phyloP scores from a whole-genome alignment of 2,113 vertebrate species.

The Pelvicachromis taeniatus region DNA sequence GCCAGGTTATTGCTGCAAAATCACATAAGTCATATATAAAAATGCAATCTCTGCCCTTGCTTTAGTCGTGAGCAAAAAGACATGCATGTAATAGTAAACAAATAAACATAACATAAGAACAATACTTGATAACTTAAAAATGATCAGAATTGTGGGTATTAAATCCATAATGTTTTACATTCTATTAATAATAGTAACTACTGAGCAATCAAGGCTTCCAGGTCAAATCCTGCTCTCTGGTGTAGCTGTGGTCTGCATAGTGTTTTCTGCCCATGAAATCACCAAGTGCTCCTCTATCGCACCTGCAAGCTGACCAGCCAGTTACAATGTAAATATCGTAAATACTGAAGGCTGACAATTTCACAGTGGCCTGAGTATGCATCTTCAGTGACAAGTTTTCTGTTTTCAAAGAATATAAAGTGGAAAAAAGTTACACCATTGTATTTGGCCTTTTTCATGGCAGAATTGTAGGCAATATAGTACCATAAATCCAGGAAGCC shows the following conservation, averaged over 20 bases:
- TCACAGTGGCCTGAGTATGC: not conserved
- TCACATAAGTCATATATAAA: not conserved
- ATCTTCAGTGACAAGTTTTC: not conserved
- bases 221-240: not conserved
- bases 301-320: not conserved
- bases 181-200: not conserved
- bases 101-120: not conserved
- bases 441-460: not conserved
- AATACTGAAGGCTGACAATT: not conserved
- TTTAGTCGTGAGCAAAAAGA: not conserved
- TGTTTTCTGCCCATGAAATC: not conserved
- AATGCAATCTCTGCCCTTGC: not conserved
- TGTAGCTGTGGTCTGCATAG: not conserved
- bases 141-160: not conserved
- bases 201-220: not conserved
- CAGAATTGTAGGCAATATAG: not conserved
- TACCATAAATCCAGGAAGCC: not conserved
- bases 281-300: not conserved
- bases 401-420: not conserved
- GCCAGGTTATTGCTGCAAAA: conserved; percentile 11
- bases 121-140: not conserved
- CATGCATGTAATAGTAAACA: not conserved
- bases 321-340: not conserved
- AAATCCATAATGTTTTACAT: not conserved
- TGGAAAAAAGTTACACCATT: not conserved